Percentiles rank a stretch among this genome's conserved stretches.
Conservation (phyloP, 2,113 vertebrate genomes). For the Brachypteracias leptosomus region DNA sequence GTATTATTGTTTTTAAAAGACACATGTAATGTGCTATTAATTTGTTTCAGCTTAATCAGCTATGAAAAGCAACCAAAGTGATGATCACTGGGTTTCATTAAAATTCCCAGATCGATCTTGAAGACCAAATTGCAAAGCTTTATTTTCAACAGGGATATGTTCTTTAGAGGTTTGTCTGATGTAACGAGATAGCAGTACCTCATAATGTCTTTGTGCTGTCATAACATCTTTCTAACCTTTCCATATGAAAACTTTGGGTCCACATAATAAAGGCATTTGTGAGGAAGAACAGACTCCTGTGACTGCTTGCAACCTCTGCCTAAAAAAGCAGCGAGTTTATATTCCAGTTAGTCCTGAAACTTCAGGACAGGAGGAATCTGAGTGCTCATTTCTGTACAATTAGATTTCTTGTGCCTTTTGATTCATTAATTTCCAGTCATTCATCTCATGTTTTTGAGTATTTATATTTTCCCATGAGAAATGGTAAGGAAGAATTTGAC, state of each 20-base stretch:
- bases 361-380: neutral
- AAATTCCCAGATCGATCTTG: neutral
- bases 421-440: neutral
- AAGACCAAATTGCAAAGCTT: neutral
- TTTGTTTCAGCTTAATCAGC: neutral
- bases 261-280: neutral
- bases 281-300: neutral
- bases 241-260: neutral
- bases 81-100: neutral
- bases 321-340: neutral
- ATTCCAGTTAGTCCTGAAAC: neutral
- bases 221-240: neutral
- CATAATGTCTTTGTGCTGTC: neutral
- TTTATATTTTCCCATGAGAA: neutral
- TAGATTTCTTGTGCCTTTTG: neutral
- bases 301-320: neutral
- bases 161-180: neutral
- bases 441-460: neutral
- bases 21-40: neutral
- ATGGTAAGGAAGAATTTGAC: neutral
- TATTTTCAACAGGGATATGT: neutral
- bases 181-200: neutral
- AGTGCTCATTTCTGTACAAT: neutral
- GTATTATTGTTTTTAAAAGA: neutral
- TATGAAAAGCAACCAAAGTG: neutral